Evolutionary conservation across 2,888 invertebrate genomes (phyloP), one percentile per base, ranked within the genome.

Genomic region (Pocota personata): DNA sequence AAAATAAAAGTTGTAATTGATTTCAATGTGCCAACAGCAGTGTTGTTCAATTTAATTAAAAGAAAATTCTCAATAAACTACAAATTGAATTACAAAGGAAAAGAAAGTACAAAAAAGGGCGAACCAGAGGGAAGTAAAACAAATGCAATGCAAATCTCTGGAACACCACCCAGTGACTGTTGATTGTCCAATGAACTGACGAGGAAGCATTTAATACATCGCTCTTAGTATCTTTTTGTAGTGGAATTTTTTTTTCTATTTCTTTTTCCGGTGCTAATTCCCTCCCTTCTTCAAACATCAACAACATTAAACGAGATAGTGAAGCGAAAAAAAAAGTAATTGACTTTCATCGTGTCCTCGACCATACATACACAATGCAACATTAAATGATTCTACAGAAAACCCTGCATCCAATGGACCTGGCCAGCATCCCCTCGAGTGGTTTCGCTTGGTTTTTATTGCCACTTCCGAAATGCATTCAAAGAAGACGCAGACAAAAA

Each of bases 1-100:
- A 77, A 80, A 76, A 77, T 72, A 64, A 77, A 80, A 73, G 16
- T 67, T 67, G 32, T 67, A 77, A 86, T 82, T 82, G 76, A 86
- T 40, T 71, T 58, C 19, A 55, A 35, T 50, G 52, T 58, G 43
- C 66, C 57, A 24, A 24, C 57, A 52, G 37, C 66, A 40, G 21
- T 82, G 66, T 48, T 82, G 76, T 72, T 77, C 71, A 48, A 82
- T 82, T 86, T 86, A 86, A 86, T 86, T 86, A 86, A 86, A 86
- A 67, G 73, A 62, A 78, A 84, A 73, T 52, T 69, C 79, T 27
- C 67, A 57, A 77, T 77, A 67, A 72, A 77, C 72, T 67, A 48
- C 37, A 19, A 46, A 37, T 8, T 43, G 16, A 52, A 66, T 50
- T 62, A 57, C 60, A 52, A 16, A 14, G 24, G 27, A 50, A 62